Evolutionary conservation across 1,140 invertebrate species (phyloP), one percentile per base, ranked within the genome.

Genomic region (Leptinotarsa defecta): DNA sequence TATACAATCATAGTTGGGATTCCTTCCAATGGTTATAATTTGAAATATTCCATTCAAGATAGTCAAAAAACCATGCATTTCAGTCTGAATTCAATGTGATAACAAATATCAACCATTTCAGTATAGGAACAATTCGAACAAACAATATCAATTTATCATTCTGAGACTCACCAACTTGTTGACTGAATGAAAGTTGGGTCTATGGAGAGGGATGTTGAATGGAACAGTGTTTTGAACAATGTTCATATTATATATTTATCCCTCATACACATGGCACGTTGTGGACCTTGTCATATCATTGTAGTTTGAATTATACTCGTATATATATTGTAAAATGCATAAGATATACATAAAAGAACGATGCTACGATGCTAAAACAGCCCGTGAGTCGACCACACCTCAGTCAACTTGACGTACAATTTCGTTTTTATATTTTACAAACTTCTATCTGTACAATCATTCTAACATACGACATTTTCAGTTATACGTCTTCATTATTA

Each of bases 191-290:
- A 34, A 22, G 2, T 2, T 67, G 0, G 15, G 19, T 27, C 13
- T 6, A 34, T n/a, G 48, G 43, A 2, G 20, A 52, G 48, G 22
- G 2, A 72, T 57, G 3, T 20, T 17, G 71, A 79, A 79, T 79
- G 72, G 74, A 75, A 79, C 48, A 49, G n/a, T 68, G 78, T 74
- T 89, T 92, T 93, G 91, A 93, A 93, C 91, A 93, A 92, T 93
- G 91, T 93, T 90, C 91, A 92, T 92, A 92, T 92, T 92, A 91
- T 92, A 92, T 92, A 92, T 92, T 88, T 87, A 91, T 91, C 91
- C 90, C 91, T 92, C 91, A 92, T 92, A 92, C 91, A 92, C 91
- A 92, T 91, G 91, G 91, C 91, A 93, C 91, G 91, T 92, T 91
- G 91, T 93, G 91, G 92, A 92, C 91, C 91, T 92, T 91, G 90